Conservation (phyloP, 2,888 invertebrate species). For the Aspidapion aeneum region DNA sequence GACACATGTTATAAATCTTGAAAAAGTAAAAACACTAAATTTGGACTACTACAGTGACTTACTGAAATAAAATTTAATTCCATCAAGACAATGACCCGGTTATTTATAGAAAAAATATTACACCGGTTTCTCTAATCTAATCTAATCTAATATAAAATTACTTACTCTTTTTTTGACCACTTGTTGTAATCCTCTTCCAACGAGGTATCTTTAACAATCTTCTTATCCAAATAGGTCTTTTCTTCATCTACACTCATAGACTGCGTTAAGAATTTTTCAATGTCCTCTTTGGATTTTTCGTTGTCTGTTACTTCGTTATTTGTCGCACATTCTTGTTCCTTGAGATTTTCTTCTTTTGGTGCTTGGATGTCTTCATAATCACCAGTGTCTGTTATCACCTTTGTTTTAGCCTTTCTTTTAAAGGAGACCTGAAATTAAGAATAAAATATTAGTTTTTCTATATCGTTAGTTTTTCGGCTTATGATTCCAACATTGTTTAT, state of each 20-base stretch:
- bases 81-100: too few relatives aligned
- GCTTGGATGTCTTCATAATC: slow-evolving; percentile 7
- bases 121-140: too few relatives aligned
- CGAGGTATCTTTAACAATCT: slow-evolving; percentile 39
- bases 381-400: slow-evolving; percentile 27
- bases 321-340: slow-evolving; percentile 17
- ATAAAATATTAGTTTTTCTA: too few relatives aligned
- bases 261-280: slow-evolving; percentile 28
- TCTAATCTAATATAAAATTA: neutral
- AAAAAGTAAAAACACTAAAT: too few relatives aligned
- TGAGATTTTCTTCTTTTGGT: slow-evolving; percentile 20
- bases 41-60: too few relatives aligned
- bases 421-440: slow-evolving; percentile 40
- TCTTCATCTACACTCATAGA: slow-evolving; percentile 42
- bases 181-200: slow-evolving; percentile 44
- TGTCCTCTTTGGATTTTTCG: too few relatives aligned
- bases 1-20: too few relatives aligned
- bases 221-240: slow-evolving; percentile 39
- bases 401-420: slow-evolving; percentile 39
- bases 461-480: too few relatives aligned
- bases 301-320: slow-evolving; percentile 12
- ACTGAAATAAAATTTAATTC: too few relatives aligned
- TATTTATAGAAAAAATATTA: too few relatives aligned
- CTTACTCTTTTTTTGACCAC: slow-evolving; percentile 49
- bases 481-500: too few relatives aligned